phyloP scores from a whole-genome alignment of 1,140 invertebrate genomes.

The Trichogramma pretiosum region DNA sequence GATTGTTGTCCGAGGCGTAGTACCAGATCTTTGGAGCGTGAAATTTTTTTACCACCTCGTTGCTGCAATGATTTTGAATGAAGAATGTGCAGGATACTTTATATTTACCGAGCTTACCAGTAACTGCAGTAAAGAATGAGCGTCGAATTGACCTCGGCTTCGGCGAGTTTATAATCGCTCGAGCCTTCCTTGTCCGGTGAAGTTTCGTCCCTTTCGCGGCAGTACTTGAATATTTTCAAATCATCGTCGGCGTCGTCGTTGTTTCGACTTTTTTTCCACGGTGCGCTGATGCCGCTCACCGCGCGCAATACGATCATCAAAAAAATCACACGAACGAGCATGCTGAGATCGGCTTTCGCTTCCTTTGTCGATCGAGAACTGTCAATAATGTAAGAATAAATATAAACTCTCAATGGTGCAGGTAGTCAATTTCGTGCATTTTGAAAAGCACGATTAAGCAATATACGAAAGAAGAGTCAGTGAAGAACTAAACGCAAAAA shows the following conservation, averaged over 20 bases:
- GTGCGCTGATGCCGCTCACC: neutral
- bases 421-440: too few relatives aligned
- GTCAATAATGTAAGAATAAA: too few relatives aligned
- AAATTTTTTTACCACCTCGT: neutral
- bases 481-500: too few relatives aligned
- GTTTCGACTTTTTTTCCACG: neutral
- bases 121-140: conserved; percentile 42
- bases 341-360: too few relatives aligned
- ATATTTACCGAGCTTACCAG: conserved; percentile 32
- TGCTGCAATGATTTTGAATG: neutral
- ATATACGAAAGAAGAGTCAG: too few relatives aligned
- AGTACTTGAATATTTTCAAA: conserved; percentile 34
- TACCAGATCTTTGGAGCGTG: conserved; percentile 46
- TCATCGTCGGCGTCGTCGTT: neutral
- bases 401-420: too few relatives aligned
- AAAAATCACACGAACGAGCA: too few relatives aligned
- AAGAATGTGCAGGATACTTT: neutral
- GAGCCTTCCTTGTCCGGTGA: conserved; percentile 37
- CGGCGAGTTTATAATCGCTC: conserved; percentile 43
- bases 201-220: conserved; percentile 39
- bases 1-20: conserved; percentile 40
- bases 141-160: conserved; percentile 35
- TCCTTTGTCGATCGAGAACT: too few relatives aligned
- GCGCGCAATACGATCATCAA: too few relatives aligned
- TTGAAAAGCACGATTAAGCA: too few relatives aligned